A percentile compares a stretch with the other conserved stretches of the same genome.
phyloP scores from a whole-genome alignment of 1,140 invertebrate species.

The Spodoptera frugiperda region DNA sequence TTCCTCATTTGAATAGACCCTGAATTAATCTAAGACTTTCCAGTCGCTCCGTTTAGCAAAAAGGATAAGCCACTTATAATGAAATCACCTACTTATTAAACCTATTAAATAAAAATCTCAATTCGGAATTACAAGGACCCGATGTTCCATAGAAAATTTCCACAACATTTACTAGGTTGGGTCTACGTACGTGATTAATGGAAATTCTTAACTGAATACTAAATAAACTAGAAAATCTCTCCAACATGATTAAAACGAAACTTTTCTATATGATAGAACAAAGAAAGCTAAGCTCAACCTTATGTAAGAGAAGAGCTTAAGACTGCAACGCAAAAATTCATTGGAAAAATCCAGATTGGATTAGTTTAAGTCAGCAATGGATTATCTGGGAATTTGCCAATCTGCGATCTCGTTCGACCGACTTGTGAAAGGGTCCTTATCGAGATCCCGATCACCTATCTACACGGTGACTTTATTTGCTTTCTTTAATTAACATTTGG shows the following conservation, averaged over 20 bases:
- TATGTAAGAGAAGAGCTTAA: not conserved
- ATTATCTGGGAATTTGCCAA: conserved; percentile 29
- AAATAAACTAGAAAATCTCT: too few relatives aligned
- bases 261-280: not conserved
- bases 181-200: too few relatives aligned
- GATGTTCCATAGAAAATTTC: too few relatives aligned
- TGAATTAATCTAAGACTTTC: too few relatives aligned
- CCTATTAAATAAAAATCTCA: too few relatives aligned
- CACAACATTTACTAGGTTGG: too few relatives aligned
- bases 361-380: conserved; percentile 29
- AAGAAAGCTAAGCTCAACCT: not conserved
- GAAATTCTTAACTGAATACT: too few relatives aligned
- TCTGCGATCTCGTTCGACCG: conserved; percentile 11
- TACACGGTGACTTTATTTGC: conserved; percentile 16
- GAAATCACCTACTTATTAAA: too few relatives aligned
- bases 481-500: conserved; percentile 37
- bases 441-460: not conserved
- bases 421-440: conserved; percentile 8
- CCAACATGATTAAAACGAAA: not conserved
- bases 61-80: too few relatives aligned
- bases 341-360: conserved; percentile 39
- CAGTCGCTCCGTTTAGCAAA: too few relatives aligned
- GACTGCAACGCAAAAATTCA: conserved; percentile 28
- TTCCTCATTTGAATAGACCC: too few relatives aligned
- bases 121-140: too few relatives aligned